Conservation (phyloP, 2,113 vertebrate genomes). For the Tragelaphus scriptus region DNA sequence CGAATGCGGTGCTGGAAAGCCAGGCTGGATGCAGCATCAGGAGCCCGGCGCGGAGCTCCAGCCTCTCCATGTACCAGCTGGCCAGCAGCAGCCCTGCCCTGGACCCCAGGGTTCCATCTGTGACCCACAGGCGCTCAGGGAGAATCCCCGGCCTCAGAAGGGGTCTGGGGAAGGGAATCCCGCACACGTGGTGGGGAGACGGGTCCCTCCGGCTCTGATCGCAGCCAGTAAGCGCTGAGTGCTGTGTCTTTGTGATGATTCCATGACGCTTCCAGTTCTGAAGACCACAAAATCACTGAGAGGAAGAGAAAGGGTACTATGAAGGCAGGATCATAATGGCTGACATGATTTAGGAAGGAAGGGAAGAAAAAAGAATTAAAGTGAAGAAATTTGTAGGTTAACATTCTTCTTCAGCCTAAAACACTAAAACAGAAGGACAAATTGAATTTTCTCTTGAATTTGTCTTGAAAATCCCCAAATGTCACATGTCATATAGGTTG, state of each 20-base stretch:
- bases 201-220: neutral
- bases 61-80: neutral
- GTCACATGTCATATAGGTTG: neutral
- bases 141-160: neutral
- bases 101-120: accelerated
- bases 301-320: neutral
- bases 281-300: neutral
- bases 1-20: too few species aligned
- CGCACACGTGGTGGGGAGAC: neutral
- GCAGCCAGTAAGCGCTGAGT: neutral
- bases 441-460: slow-evolving; percentile 7
- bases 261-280: neutral
- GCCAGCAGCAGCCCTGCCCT: neutral
- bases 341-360: neutral
- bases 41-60: accelerated
- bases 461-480: neutral
- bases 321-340: neutral
- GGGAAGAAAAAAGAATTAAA: neutral
- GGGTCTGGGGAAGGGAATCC: neutral
- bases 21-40: neutral
- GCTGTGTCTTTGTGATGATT: neutral
- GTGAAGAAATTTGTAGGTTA: neutral
- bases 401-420: neutral
- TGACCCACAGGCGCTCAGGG: neutral
- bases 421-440: neutral